These are phyloP conservation scores for Rhodinocichla rosea DNA, from an alignment of 2,113 vertebrate genomes.

Conservation along the genomic window DNA sequence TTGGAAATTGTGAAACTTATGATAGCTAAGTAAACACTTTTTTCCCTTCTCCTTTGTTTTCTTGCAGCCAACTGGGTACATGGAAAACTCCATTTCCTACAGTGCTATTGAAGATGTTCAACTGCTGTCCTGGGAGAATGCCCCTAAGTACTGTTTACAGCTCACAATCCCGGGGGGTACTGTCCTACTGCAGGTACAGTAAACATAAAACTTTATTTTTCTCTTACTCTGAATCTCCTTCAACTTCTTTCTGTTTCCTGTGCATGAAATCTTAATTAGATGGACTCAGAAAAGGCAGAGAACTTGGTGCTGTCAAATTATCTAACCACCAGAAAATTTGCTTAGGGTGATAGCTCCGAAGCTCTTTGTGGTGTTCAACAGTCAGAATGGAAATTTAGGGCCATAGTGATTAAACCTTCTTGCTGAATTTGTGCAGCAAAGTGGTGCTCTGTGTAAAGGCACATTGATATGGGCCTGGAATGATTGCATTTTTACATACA, in stretches of 20 bases:
- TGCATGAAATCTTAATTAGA: not conserved
- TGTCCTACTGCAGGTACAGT: conserved; percentile 91
- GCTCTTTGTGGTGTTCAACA: not conserved
- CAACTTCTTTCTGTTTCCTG: not conserved
- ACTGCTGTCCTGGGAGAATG: conserved; percentile 98
- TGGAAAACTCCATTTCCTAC: conserved; percentile 96
- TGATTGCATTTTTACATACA: not conserved
- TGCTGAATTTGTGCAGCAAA: not conserved
- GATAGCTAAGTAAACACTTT: not conserved
- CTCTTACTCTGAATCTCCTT: not conserved
- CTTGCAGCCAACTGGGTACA: conserved; percentile 95
- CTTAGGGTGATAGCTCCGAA: not conserved
- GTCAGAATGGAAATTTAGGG: not conserved
- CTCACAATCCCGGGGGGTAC: conserved; percentile 95
- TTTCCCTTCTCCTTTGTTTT: conserved; percentile 8
- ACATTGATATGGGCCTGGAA: rapidly evolving
- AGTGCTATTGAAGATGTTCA: conserved; percentile 98
- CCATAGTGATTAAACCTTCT: not conserved
- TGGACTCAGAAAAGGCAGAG: not conserved
- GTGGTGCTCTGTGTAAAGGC: not conserved
- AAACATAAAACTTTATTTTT: not conserved
- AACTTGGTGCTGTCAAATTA: not conserved
- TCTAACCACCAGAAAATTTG: not conserved
- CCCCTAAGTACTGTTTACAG: conserved; percentile 99
- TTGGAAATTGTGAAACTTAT: not conserved